Base-by-base conservation (phyloP, 2,113 vertebrate species). In the Centropristis striata region DNA sequence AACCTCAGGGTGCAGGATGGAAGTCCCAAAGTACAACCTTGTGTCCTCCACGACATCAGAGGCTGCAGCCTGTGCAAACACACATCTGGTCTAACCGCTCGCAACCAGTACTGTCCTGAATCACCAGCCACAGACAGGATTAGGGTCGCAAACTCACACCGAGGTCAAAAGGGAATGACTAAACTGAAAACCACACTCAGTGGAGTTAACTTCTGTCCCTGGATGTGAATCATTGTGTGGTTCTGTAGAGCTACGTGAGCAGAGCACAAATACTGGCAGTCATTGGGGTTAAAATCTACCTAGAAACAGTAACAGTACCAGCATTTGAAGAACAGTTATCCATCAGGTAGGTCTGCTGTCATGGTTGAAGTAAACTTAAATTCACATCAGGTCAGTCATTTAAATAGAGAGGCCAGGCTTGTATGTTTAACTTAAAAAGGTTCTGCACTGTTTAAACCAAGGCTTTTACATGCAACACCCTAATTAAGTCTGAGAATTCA, bases 61-160 rank as follows among this genome's bases (percentile, higher is more conserved):
- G 44, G 32, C 55, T 49, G 23, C 25, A 25, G 37, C 51, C 36
- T 59, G 65, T 65, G 47, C 71, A 75, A 80, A 80, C 77, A 58
- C 32, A 59, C 27, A 47, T 73, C 41, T 4, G 15, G 39, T 3
- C 15, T 36, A n/a, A 41, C 60, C 47, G 75, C 65, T 21, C 41
- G 54, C 1, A 61, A 60, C 66, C 25, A 2, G 66, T 27, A 7
- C 46, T 1, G 23, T 59, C 25, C 76, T 49, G 65, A 51, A 12
- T 16, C 9, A 51, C 3, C 18, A 2, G 36, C 49, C 61, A 8
- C 4, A 53, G 36, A 32, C 21, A 1, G 46, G 76, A 71, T 75
- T 16, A 71, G n/a, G 4, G 36, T 13, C 36, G 16, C 14, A 1
- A 23, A 15, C 64, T 75, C 27, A 37, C 49, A 14, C 9, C 0